Percentiles rank a stretch among this genome's conserved stretches.
Conservation (phyloP, 2,888 invertebrate species). For the Norana najaformis region DNA sequence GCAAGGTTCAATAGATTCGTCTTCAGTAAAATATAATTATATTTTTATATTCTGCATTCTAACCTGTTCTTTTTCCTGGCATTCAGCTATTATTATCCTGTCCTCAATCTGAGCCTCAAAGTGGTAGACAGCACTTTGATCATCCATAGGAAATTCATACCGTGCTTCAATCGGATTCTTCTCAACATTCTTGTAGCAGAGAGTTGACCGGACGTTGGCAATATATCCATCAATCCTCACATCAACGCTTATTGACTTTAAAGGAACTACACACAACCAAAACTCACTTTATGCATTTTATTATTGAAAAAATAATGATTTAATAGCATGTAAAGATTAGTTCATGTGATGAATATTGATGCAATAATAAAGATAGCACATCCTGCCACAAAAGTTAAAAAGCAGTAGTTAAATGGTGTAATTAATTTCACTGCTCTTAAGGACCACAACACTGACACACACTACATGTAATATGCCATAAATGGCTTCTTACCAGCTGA, state of each 20-base stretch:
- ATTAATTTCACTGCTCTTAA: no score
- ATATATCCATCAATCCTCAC: conserved; percentile 44
- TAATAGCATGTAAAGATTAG: neutral
- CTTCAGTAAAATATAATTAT: neutral
- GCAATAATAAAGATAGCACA: no score
- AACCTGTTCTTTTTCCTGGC: conserved; percentile 51
- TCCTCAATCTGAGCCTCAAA: conserved; percentile 51
- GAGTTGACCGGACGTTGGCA: conserved; percentile 43
- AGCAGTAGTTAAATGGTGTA: no score
- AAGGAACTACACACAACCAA: conserved; percentile 40
- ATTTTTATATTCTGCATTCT: neutral
- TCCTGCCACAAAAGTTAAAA: no score
- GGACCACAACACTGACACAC: no score
- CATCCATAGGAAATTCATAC: conserved; percentile 52
- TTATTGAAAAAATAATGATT: neutral
- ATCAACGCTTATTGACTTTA: conserved; percentile 42
- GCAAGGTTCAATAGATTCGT: neutral
- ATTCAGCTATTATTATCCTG: conserved; percentile 49
- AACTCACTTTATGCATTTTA: neutral
- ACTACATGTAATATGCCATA: no score
- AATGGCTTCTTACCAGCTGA: neutral
- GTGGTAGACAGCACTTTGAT: conserved; percentile 49
- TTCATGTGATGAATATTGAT: neutral
- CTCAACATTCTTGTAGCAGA: conserved; percentile 47
- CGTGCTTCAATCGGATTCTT: conserved; percentile 47